phyloP scores from a whole-genome alignment of 1,140 invertebrate species.

The Trachymyrmex septentrionalis region DNA sequence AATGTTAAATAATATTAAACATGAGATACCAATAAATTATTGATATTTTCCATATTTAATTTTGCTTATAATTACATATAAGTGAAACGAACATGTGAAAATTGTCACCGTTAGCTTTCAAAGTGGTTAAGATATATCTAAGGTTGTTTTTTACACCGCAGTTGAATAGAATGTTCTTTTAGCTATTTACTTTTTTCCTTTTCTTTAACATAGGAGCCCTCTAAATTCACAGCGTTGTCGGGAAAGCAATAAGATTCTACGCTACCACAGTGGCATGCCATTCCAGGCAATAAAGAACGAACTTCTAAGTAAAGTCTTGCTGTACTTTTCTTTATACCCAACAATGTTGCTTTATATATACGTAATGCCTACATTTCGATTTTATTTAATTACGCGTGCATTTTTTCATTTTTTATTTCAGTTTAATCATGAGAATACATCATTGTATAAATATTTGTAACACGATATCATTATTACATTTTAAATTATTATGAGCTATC shows the following conservation, averaged over 20 bases:
- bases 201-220: slow-evolving; percentile 23
- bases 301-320: slow-evolving; percentile 17
- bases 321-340: slow-evolving; percentile 18
- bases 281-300: slow-evolving; percentile 56
- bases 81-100: neutral
- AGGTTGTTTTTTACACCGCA: neutral
- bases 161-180: slow-evolving; percentile 57
- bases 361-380: neutral
- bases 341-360: neutral
- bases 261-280: slow-evolving; percentile 27
- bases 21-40: slow-evolving; percentile 5
- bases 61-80: slow-evolving; percentile 5
- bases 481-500: neutral
- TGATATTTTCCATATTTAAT: slow-evolving; percentile 33
- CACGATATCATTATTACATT: neutral
- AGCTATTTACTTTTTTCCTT: slow-evolving; percentile 33
- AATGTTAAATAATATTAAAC: slow-evolving; percentile 21
- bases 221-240: slow-evolving; percentile 45
- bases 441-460: neutral
- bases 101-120: slow-evolving; percentile 5
- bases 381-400: slow-evolving; percentile 14
- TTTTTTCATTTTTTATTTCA: neutral
- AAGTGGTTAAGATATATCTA: slow-evolving; percentile 11
- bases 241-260: slow-evolving; percentile 57
- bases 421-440: neutral